These are phyloP conservation scores for Maccullochella peelii DNA, from an alignment of 2,113 vertebrate species.

Conservation along the genomic window DNA sequence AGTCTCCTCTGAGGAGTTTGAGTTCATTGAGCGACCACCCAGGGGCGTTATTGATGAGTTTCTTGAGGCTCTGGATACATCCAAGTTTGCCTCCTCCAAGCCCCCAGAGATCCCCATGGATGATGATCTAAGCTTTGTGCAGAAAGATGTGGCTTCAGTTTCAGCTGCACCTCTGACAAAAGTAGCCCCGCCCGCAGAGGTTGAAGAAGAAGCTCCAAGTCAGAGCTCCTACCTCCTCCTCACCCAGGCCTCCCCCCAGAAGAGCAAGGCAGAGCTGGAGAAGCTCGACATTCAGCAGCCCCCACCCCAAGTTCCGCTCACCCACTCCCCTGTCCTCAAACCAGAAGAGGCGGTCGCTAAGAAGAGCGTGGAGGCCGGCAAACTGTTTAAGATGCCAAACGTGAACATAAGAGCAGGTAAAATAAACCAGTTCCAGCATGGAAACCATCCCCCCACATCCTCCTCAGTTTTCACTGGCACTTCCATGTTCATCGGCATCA, in stretches of 20 bases:
- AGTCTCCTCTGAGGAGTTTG: constrained; percentile 86
- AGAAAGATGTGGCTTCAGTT: constrained; percentile 39
- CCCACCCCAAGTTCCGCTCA: constrained; percentile 36
- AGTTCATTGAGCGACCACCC: constrained; percentile 84
- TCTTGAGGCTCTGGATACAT: constrained; percentile 82
- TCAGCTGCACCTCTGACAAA: constrained; percentile 1
- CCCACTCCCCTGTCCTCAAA: constrained; percentile 56
- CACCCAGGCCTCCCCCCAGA: constrained; percentile 72
- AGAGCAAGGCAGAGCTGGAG: constrained; percentile 81
- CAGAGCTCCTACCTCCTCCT: constrained; percentile 79
- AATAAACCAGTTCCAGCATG: constrained; percentile 64
- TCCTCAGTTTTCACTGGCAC: constrained; percentile 51
- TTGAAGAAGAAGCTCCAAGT: constrained; percentile 55
- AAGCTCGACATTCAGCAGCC: constrained; percentile 67
- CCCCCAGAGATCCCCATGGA: constrained; percentile 75
- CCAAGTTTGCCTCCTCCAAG: constrained; percentile 76
- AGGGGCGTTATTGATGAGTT: constrained; percentile 84
- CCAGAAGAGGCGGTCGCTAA: constrained; percentile 49
- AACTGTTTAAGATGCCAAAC: constrained; percentile 72
- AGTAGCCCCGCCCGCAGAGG: constrained; percentile 1
- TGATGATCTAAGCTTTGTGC: constrained; percentile 73
- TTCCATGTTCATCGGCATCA: constrained; percentile 56
- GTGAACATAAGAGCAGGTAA: constrained; percentile 83
- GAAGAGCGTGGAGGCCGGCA: constrained; percentile 64
- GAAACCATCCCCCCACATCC: constrained; percentile 54